These are phyloP conservation scores for Cariama cristata DNA, from an alignment of 2,113 vertebrate species.

Conservation along the genomic window DNA sequence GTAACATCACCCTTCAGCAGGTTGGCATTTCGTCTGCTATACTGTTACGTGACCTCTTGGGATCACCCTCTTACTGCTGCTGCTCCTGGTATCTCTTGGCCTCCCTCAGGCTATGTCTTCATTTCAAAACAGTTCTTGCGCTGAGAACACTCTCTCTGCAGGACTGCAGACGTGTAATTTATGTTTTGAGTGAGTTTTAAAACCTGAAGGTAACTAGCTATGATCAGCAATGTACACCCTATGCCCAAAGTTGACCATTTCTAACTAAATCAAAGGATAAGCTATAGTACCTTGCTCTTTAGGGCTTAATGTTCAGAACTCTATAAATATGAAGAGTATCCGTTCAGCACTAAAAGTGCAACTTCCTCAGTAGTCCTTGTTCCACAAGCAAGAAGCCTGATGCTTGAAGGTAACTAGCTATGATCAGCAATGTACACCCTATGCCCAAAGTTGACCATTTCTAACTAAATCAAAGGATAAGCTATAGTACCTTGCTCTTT, in stretches of 20 bases:
- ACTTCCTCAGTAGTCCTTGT: background rate
- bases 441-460: background rate
- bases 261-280: background rate
- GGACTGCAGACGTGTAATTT: background rate
- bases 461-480: background rate
- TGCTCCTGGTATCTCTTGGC: background rate
- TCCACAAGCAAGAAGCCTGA: background rate
- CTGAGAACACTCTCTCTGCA: background rate
- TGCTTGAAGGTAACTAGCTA: background rate
- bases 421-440: background rate
- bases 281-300: background rate
- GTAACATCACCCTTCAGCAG: background rate
- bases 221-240: background rate
- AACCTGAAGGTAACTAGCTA: background rate
- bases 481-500: background rate
- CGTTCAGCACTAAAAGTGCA: background rate
- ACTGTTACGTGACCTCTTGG: background rate
- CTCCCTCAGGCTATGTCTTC: background rate
- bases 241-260: background rate
- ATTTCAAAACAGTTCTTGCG: background rate
- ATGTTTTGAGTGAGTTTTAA: background rate
- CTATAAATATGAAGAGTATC: background rate
- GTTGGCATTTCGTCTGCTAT: background rate
- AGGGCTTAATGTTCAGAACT: background rate
- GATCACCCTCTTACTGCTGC: background rate